phyloP scores from a whole-genome alignment of 1,140 invertebrate species.

The Physella acuta region DNA sequence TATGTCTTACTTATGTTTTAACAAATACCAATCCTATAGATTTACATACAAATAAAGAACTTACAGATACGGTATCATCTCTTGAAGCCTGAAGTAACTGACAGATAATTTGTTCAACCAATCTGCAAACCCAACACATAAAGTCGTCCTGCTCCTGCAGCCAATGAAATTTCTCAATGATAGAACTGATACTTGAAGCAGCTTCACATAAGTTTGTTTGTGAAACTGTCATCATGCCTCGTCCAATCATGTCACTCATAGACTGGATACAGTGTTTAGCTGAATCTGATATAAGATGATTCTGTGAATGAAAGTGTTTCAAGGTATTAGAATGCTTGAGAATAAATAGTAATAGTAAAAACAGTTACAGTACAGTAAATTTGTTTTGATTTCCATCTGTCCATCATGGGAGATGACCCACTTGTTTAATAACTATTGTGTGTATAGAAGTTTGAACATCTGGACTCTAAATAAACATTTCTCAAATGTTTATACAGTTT shows the following conservation, averaged over 20 bases:
- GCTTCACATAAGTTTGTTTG: not conserved
- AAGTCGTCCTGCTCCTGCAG: not conserved
- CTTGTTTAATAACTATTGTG: no score
- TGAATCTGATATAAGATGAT: not conserved
- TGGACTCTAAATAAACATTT: no score
- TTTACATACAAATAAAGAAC: not conserved
- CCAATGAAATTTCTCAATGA: not conserved
- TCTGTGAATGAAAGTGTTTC: not conserved
- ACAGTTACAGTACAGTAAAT: not conserved
- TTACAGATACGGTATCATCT: not conserved
- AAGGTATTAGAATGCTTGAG: not conserved
- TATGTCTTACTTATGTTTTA: no score
- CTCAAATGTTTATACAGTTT: no score
- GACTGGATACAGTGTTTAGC: not conserved
- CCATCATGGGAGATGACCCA: no score
- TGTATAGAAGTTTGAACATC: no score
- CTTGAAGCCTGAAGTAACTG: not conserved
- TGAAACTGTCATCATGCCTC: not conserved
- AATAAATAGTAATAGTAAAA: not conserved
- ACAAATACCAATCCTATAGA: not conserved
- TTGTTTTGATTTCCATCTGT: not conserved
- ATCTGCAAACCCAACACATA: conserved; percentile 7
- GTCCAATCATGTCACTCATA: not conserved
- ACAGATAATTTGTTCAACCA: conserved; percentile 2
- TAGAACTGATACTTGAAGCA: conserved; percentile 2